Evolutionary conservation across 1,140 invertebrate genomes (phyloP), one percentile per base, ranked within the genome.

Genomic region (Drosophila littoralis): DNA sequence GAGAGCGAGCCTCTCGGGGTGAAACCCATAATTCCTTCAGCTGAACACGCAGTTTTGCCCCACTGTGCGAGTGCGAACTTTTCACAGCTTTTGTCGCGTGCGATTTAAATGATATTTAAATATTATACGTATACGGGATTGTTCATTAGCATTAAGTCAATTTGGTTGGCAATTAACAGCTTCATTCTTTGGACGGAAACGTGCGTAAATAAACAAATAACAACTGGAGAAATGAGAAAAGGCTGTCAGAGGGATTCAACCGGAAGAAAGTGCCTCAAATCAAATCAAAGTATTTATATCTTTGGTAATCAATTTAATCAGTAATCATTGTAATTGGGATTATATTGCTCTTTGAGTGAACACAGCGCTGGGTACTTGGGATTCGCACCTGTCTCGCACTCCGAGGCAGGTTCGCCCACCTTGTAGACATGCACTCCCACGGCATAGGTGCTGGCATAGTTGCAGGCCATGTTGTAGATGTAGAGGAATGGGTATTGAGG

Each of bases 381-480:
- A 79, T 92, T 92, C 0, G 67, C 13, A 33, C 91, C 91, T 0
- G 91, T 91, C 35, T 28, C 22, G 33, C 91, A 92, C 22, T 89
- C 83, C 6, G 89, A 88, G 50, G 85, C 83, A 1, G 91, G 91
- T 7, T 81, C 50, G 1, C 91, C 91, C 15, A 76, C 66, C 36
- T 77, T 86, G 42, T 92, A 92, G 10, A 92, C 79, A 6, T 83
- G 82, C 1, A 83, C 76, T 7, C 79, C 91, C 6, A 83, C 64
- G 2, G 88, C 83, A 90, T 92, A 90, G 45, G 81, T 71, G 46
- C 82, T 90, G 17, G 91, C 90, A 70, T 92, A 92, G 65, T 92
- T 92, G 61, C 91, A 92, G 55, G 89, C 91, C 10, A 82, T 88
- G 43, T 92, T 92, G 43, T 91, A 91, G 45, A 92, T 91, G 40